phyloP scores from a whole-genome alignment of 2,888 invertebrate species.

The Chymomyza amoena region DNA sequence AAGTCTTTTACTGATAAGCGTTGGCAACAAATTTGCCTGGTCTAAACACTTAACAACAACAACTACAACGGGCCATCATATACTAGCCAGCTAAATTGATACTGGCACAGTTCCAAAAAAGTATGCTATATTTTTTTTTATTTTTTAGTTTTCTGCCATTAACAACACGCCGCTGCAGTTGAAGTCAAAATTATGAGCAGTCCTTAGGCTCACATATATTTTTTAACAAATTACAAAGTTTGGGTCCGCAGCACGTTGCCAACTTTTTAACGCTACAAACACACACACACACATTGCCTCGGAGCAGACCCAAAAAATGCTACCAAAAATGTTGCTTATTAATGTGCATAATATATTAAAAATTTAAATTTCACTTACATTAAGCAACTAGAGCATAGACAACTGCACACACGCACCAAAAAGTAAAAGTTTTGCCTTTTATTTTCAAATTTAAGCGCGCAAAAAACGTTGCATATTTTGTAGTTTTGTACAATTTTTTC shows the following conservation, averaged over 20 bases:
- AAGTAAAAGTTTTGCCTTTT: not conserved
- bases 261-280: not conserved
- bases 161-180: not conserved
- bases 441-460: conserved; percentile 36
- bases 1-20: not conserved
- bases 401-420: not conserved
- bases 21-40: not conserved
- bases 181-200: not conserved
- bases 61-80: not conserved
- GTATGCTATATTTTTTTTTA: not conserved
- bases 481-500: not conserved
- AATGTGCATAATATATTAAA: not conserved
- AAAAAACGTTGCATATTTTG: conserved; percentile 37
- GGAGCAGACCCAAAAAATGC: not conserved
- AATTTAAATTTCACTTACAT: not conserved
- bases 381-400: not conserved
- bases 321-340: not conserved
- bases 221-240: not conserved
- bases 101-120: not conserved
- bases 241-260: not conserved
- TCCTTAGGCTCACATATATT: not conserved
- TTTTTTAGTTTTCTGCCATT: not conserved
- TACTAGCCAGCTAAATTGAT: not conserved
- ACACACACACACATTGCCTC: not conserved
- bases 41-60: not conserved